These are phyloP conservation scores for Drosophila pectinifera DNA, from an alignment of 1,140 invertebrate species.

Conservation along the genomic window DNA sequence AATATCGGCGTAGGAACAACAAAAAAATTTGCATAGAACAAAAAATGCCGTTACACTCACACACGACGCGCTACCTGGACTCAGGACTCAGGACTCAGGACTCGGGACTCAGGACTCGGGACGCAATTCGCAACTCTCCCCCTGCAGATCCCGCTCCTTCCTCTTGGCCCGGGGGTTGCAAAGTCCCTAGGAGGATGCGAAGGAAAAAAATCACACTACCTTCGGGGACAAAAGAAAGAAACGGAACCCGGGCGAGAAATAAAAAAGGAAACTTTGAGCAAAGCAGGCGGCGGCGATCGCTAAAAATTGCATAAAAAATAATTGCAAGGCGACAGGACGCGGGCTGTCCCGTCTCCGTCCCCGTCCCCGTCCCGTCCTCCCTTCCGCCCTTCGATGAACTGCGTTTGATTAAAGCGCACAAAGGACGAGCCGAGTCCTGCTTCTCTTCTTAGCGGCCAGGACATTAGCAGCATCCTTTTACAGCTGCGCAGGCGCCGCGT, in stretches of 20 bases:
- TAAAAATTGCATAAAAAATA: slow-evolving; percentile 82
- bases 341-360: slow-evolving; percentile 43
- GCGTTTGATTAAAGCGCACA: slow-evolving; percentile 75
- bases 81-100: slow-evolving; percentile 19
- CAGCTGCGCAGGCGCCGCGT: slow-evolving; percentile 74
- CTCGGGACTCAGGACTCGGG: slow-evolving; percentile 17
- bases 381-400: slow-evolving; percentile 37
- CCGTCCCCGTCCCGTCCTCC: not conserved
- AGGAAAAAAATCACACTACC: slow-evolving; percentile 35
- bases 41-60: slow-evolving; percentile 77
- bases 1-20: slow-evolving; percentile 59
- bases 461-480: slow-evolving; percentile 84
- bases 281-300: slow-evolving; percentile 61
- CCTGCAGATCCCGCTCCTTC: slow-evolving; percentile 26
- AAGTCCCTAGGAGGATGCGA: slow-evolving; percentile 13
- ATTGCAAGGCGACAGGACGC: slow-evolving; percentile 68
- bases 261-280: slow-evolving; percentile 47
- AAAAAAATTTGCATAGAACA: slow-evolving; percentile 82
- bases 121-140: slow-evolving; percentile 26
- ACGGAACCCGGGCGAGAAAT: slow-evolving; percentile 6
- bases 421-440: slow-evolving; percentile 42
- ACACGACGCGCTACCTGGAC: slow-evolving; percentile 59
- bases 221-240: slow-evolving; percentile 9
- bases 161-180: slow-evolving; percentile 38
- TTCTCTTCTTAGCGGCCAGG: slow-evolving; percentile 33